These are phyloP conservation scores for Seira ritae DNA, from an alignment of 2,888 invertebrate species.

Conservation along the genomic window DNA sequence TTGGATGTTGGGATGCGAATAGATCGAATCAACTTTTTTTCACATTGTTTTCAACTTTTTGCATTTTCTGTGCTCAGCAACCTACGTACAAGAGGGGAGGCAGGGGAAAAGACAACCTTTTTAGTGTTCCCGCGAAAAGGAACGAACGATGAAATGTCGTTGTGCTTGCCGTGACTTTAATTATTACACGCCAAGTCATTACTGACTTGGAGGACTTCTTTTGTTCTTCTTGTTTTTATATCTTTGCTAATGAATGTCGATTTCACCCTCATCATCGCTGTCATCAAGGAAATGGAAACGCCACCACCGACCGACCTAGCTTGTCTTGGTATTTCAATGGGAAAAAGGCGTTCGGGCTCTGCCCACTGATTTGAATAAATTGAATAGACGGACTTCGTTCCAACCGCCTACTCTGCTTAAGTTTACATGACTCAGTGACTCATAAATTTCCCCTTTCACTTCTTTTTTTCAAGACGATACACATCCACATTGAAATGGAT, in stretches of 20 bases:
- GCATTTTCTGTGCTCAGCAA: neutral
- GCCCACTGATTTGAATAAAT: slow-evolving; percentile 3
- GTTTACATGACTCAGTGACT: neutral
- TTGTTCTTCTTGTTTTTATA: slow-evolving; percentile 12
- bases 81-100: neutral
- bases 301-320: neutral
- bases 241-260: slow-evolving; percentile 33
- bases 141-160: neutral
- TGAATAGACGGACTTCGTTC: neutral
- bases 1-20: neutral
- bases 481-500: no score
- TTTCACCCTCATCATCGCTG: slow-evolving; percentile 28
- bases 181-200: slow-evolving; percentile 47
- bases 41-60: neutral
- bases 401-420: neutral
- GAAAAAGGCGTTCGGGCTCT: neutral
- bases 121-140: neutral
- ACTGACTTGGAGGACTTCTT: neutral
- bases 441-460: neutral
- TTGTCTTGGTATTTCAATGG: neutral
- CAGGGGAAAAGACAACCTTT: neutral
- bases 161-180: slow-evolving; percentile 53
- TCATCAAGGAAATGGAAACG: slow-evolving; percentile 3
- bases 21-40: neutral
- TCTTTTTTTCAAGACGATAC: no score